Conservation (phyloP, 2,113 vertebrate species). For the Peromyscus leucopus region DNA sequence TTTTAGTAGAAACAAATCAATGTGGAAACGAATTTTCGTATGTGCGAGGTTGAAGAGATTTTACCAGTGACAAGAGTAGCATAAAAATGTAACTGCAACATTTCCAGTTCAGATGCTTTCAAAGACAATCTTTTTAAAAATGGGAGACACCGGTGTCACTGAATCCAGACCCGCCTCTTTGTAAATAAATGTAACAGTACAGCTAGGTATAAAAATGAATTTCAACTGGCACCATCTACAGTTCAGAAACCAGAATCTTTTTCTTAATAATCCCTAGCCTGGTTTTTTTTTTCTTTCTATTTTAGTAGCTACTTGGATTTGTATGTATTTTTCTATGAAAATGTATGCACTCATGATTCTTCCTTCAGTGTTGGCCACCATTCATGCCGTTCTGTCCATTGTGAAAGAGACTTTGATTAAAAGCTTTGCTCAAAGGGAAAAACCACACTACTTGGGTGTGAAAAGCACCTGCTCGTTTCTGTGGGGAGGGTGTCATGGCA, state of each 20-base stretch:
- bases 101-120: conserved; percentile 42
- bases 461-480: not conserved
- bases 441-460: not conserved
- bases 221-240: conserved; percentile 22
- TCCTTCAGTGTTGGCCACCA: not conserved
- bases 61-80: conserved; percentile 27
- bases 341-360: conserved; percentile 47
- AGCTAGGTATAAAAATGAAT: conserved; percentile 9
- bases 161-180: conserved; percentile 59
- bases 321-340: conserved; percentile 67
- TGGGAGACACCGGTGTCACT: conserved; percentile 1
- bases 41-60: conserved; percentile 7
- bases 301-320: conserved; percentile 60
- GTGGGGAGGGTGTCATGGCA: not conserved
- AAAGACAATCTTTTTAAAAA: conserved; percentile 79
- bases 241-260: conserved; percentile 47
- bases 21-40: conserved; percentile 43
- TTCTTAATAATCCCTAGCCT: conserved; percentile 39
- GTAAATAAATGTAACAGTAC: conserved; percentile 7
- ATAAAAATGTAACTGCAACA: not conserved
- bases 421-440: conserved; percentile 24
- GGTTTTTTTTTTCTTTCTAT: conserved; percentile 32
- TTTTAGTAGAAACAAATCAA: conserved; percentile 54
- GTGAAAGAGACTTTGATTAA: conserved; percentile 27
- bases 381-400: conserved; percentile 21